Evolutionary conservation across 2,888 invertebrate genomes (phyloP).

Genomic region (Eudasyphora cyanicolor): DNA sequence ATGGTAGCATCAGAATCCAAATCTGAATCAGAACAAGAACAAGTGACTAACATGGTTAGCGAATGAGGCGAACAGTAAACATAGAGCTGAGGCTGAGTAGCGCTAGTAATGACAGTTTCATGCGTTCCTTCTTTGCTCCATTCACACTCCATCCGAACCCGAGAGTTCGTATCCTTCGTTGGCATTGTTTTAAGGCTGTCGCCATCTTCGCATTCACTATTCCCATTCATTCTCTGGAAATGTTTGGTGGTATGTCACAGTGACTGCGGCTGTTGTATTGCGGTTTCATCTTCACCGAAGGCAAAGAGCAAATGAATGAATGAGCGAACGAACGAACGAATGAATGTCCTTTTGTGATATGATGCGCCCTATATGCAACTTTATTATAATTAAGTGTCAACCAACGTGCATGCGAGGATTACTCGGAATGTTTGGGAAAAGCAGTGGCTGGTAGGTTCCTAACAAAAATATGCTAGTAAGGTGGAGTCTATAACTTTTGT

Average conservation of each 20-base stretch:
- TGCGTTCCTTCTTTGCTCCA: neutral
- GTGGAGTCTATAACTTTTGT: too few species aligned
- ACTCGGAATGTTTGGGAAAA: too few species aligned
- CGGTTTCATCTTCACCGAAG: neutral
- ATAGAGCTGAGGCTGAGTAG: neutral
- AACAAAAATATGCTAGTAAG: too few species aligned
- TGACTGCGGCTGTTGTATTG: neutral
- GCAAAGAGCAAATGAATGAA: too few species aligned
- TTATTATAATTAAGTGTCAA: neutral
- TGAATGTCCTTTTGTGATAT: slow-evolving; percentile 3
- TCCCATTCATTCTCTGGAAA: too few species aligned
- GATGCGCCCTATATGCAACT: neutral
- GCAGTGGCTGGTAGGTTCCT: too few species aligned
- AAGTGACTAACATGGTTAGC: slow-evolving; percentile 17
- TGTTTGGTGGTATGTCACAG: too few species aligned
- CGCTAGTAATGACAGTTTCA: neutral
- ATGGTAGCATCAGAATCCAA: too few species aligned
- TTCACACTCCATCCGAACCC: slow-evolving; percentile 20
- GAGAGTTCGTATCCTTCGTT: slow-evolving; percentile 2
- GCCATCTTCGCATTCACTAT: neutral
- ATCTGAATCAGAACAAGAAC: too few species aligned
- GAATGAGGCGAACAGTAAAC: neutral
- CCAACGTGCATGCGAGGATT: too few species aligned
- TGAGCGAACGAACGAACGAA: neutral
- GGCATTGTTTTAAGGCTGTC: slow-evolving; percentile 16